Base-by-base conservation (phyloP, 1,140 invertebrate genomes). In the Nomia melanderi region DNA sequence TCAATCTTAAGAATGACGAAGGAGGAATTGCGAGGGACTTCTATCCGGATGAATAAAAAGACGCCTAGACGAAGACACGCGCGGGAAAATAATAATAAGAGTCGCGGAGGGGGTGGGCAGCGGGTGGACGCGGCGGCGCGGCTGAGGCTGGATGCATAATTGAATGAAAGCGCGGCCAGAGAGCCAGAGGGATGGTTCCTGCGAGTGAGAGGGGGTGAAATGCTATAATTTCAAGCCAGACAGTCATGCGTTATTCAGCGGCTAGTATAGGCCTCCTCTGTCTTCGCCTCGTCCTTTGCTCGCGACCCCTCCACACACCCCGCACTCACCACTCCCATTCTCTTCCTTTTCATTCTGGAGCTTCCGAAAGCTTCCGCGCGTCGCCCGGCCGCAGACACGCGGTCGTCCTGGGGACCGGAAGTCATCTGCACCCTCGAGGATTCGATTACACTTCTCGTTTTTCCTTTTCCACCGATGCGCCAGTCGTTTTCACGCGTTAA, bases 201-300 rank as follows among this genome's bases (percentile, higher is more conserved):
- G 82, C 65, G 81, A 83, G 31, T 53, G 72, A 50, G 72, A 72
- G 72, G 77, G 81, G 66, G 56, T 57, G 77, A 77, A 84, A 84
- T 84, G 83, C 83, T 84, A 88, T 90, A 90, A 91, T 89, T 90
- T 88, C 81, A 83, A 88, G 87, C 87, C 86, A 89, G 90, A 88
- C 87, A 89, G 89, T 84, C 83, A 84, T 84, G 83, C 82, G 83
- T 84, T 84, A 90, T 90, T 89, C 89, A 90, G 84, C 81, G 63
- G 54, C 75, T 69, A 84, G 77, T 82, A 76, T 81, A 73, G 56
- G 36, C 25, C 44, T 70, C 67, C 53, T 71, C 71, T 71, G 41
- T 65, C 66, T 77, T 82, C 54, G 44, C 65, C 39, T 59, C 67
- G 25, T 57, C 44, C 73, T 80, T 64, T 47, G 29, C 29, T 14